phyloP scores from a whole-genome alignment of 2,113 vertebrate species.

The Dermatemys mawii region DNA sequence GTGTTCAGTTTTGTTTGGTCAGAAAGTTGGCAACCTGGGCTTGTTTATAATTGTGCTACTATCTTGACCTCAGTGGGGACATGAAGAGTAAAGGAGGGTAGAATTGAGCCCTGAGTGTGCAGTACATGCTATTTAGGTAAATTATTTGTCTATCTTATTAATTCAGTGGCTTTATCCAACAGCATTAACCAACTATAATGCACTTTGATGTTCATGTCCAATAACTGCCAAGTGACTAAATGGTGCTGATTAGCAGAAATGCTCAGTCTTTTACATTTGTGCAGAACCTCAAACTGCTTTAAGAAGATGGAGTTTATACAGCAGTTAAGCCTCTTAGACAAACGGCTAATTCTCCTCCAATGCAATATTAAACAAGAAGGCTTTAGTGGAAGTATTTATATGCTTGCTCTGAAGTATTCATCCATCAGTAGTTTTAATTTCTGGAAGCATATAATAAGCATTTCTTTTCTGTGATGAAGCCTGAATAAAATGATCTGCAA shows the following conservation, averaged over 20 bases:
- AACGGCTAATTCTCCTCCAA: not conserved
- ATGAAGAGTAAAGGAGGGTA: not conserved
- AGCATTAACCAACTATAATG: not conserved
- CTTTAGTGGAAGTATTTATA: not conserved
- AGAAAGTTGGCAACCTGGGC: not conserved
- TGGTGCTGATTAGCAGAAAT: slow-evolving; percentile 48
- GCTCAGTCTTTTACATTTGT: not conserved
- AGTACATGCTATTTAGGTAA: not conserved
- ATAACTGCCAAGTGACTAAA: slow-evolving; percentile 38
- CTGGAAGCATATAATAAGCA: not conserved
- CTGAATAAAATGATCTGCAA: not conserved
- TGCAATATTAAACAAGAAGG: slow-evolving; percentile 7
- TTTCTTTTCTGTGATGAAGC: slow-evolving; percentile 9
- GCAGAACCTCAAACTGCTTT: not conserved
- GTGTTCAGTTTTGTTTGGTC: no score
- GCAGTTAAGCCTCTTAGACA: slow-evolving; percentile 7
- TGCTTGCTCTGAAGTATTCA: slow-evolving; percentile 22
- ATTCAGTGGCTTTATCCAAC: slow-evolving; percentile 9
- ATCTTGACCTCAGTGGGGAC: not conserved
- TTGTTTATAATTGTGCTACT: not conserved
- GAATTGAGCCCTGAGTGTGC: not conserved
- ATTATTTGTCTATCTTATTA: not conserved
- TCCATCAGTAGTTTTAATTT: slow-evolving; percentile 9
- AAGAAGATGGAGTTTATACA: not conserved
- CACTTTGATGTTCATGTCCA: slow-evolving; percentile 33